Base-by-base conservation (phyloP, 1,140 invertebrate species). In the Caerostris extrusa region DNA sequence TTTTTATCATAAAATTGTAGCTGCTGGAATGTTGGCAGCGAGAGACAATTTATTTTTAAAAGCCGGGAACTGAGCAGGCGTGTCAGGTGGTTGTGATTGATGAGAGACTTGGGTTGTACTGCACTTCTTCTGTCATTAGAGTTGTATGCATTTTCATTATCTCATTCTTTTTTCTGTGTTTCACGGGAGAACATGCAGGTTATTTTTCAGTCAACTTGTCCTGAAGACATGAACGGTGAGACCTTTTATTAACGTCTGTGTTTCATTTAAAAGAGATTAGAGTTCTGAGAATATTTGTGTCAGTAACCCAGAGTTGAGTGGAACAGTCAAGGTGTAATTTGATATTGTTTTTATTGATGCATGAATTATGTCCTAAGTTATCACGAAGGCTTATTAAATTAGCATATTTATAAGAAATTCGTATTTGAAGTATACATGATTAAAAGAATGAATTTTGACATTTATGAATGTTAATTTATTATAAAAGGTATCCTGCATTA, bases 21-120 rank as follows among this genome's bases (percentile, higher is more conserved):
- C 69, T 77, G 82, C 82, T 56, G 55, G 8, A 85, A 88, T 67
- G 19, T 17, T 53, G 86, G 61, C 58, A 60, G 86, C 5, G 34
- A 17, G 86, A 67, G 86, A 88, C 57, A 88, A 61, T 88, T 61
- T 88, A 88, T 88, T 88, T 88, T 88, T 64, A 88, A 88, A 88
- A 34, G 58, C 61, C 19, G 17, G 86, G 61, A 58, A 57, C 82
- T 85, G 82, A 85, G 55, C 57, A 85, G 82, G 86, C 58, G 34
- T 88, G 86, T 88, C 86, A 88, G 86, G 58, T 61, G 61, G 56
- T 34, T 17, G 57, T 88, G 86, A 88, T 88, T 58, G 86, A 88
- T 88, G 58, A 88, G 58, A 64, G 64, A 67, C 61, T 85, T 19
- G 55, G 82, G 82, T 19, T 19, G 86, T 61, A 88, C 58, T 61